A percentile compares a stretch with the other conserved stretches of the same genome.
phyloP scores from a whole-genome alignment of 2,888 invertebrate genomes.

The Pyrgus malvae region DNA sequence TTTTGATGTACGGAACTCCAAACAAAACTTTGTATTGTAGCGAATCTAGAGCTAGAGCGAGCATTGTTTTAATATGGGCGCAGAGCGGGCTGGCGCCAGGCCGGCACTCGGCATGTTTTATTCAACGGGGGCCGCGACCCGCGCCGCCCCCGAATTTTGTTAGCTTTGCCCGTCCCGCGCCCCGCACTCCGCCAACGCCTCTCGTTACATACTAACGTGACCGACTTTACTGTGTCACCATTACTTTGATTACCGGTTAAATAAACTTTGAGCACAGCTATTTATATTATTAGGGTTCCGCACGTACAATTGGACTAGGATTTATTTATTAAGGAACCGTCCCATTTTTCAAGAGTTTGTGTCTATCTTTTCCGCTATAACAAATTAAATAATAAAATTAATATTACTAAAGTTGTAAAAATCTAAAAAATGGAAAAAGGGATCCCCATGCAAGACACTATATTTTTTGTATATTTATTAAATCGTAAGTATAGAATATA shows the following conservation, averaged over 20 bases:
- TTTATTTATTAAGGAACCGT: too few relatives aligned
- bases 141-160: slow-evolving; percentile 71
- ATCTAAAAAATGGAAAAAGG: too few relatives aligned
- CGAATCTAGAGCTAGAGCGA: neutral
- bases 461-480: too few relatives aligned
- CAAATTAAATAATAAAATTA: too few relatives aligned
- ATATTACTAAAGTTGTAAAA: too few relatives aligned
- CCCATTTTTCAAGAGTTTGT: too few relatives aligned
- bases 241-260: slow-evolving; percentile 53
- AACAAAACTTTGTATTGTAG: neutral
- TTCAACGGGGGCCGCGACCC: slow-evolving; percentile 68
- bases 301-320: too few relatives aligned
- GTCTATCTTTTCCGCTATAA: too few relatives aligned
- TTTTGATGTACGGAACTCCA: neutral
- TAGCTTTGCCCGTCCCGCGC: slow-evolving; percentile 50
- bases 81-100: slow-evolving; percentile 52
- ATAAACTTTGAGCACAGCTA: slow-evolving; percentile 19
- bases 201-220: slow-evolving; percentile 69
- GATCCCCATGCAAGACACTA: too few relatives aligned
- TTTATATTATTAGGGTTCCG: too few relatives aligned
- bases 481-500: too few relatives aligned
- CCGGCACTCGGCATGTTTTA: slow-evolving; percentile 60
- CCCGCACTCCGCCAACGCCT: slow-evolving; percentile 52
- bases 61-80: slow-evolving; percentile 9
- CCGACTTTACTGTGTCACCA: slow-evolving; percentile 66